Base-by-base conservation (phyloP, 2,797 vertebrate species). In the Semaprochilodus insignis region DNA sequence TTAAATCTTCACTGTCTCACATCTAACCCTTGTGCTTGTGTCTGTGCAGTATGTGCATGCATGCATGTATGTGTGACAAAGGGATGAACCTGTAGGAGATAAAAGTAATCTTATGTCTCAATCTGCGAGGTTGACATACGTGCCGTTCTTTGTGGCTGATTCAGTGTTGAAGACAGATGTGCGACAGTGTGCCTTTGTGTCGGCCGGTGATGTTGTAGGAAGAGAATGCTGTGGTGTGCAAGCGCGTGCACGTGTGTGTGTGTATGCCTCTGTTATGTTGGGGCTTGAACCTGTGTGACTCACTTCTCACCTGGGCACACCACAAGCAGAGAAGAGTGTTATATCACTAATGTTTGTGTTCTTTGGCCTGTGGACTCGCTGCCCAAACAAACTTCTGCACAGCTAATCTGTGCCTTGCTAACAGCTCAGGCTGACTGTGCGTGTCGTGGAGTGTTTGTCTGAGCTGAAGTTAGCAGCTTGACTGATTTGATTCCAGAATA, bases 261-360 rank as follows among this genome's bases (percentile, higher is more conserved):
- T 48, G 44, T 48, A 2, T 13, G 44, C 0, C 6, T 48, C 6
- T 51, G 40, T 51, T 25, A 21, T 51, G 19, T 52, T 21, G 51
- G 14, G 14, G 44, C 48, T 52, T 13, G 25, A 16, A 6, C 1
- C 14, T 27, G 44, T 54, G 1, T 73, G 51, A 54, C 71, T 73
- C 25, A 73, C 48, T 14, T 54, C 48, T 73, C 23, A 73, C 71
- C 25, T 73, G 51, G 65, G 16, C 31, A 21, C 31, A 11, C 27
- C 65, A 40, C 31, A 63, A 27, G 21, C 23, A 60, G 7, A 11
- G 59, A 60, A 60, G 2, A 79, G 8, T 57, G 69, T 80, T 52
- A 4, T 3, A 36, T 73, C 57, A 54, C 48, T 55, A 60, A 3
- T 44, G 57, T 80, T 80, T 80, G 78, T 80, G 57, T 52, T 63